These are phyloP conservation scores for Dromius quadrimaculatus DNA, from an alignment of 2,888 invertebrate genomes.

Conservation along the genomic window DNA sequence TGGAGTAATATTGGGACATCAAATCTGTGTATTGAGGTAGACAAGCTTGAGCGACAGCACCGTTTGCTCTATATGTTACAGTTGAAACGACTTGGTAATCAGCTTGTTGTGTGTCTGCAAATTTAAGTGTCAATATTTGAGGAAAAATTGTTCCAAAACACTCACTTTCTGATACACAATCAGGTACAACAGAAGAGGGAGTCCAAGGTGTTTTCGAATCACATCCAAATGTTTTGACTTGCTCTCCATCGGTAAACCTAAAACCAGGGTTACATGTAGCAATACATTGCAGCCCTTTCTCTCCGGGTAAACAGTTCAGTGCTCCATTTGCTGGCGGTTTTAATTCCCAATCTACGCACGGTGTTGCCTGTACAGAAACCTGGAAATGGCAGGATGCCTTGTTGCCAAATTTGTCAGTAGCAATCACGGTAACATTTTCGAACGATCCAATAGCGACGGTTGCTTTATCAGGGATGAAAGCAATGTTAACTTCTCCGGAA, in stretches of 20 bases:
- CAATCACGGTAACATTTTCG: conserved; percentile 92
- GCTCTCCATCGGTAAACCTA: conserved; percentile 91
- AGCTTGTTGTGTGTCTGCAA: conserved; percentile 90
- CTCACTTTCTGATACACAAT: conserved; percentile 93
- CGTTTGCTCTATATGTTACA: conserved; percentile 89
- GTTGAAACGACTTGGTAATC: conserved; percentile 91
- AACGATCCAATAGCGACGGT: conserved; percentile 88
- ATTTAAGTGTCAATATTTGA: conserved; percentile 49
- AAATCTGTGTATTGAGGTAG: conserved; percentile 87
- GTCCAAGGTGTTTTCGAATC: conserved; percentile 86
- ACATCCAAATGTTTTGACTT: conserved; percentile 88
- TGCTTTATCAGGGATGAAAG: conserved; percentile 86
- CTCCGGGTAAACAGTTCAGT: conserved; percentile 86
- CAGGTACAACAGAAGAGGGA: conserved; percentile 91
- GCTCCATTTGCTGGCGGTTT: conserved; percentile 90
- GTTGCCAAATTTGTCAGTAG: conserved; percentile 89
- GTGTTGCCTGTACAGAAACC: conserved; percentile 91
- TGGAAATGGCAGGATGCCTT: conserved; percentile 93
- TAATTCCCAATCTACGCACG: conserved; percentile 95
- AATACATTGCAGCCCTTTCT: conserved; percentile 86
- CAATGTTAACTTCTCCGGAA: conserved; percentile 87
- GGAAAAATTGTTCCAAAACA: conserved; percentile 52
- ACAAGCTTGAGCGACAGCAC: conserved; percentile 87
- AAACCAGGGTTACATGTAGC: conserved; percentile 91
- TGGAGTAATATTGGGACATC: conserved; percentile 82